Evolutionary conservation across 2,797 vertebrate species (phyloP).

Genomic region (Nannoperca australis): DNA sequence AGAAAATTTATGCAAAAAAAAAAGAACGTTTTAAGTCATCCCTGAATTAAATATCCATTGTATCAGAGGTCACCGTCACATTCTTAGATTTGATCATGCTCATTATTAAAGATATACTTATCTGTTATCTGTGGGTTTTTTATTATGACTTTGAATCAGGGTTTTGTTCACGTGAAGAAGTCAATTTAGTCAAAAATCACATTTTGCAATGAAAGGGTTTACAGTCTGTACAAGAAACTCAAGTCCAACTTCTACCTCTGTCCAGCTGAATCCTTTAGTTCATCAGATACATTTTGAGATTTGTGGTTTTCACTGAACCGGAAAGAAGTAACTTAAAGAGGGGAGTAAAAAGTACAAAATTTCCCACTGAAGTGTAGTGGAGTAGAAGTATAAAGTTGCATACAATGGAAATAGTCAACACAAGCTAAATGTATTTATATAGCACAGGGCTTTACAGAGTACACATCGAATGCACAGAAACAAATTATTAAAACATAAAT

Average conservation of each 20-base stretch:
- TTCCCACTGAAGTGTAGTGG: background rate
- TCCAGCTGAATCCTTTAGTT: too few relatives aligned
- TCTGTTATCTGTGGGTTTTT: conserved; percentile 77
- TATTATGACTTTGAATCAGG: background rate
- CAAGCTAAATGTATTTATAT: too few relatives aligned
- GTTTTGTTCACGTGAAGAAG: background rate
- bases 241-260: too few relatives aligned
- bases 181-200: accelerated
- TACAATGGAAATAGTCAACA: background rate
- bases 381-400: background rate
- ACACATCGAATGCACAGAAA: too few relatives aligned
- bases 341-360: background rate
- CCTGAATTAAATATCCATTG: conserved; percentile 88
- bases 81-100: conserved; percentile 89
- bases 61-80: conserved; percentile 88
- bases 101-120: conserved; percentile 90
- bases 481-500: too few relatives aligned
- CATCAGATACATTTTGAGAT: too few relatives aligned
- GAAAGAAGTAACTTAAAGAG: background rate
- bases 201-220: background rate
- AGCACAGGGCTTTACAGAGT: too few relatives aligned
- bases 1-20: conserved; percentile 85
- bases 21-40: conserved; percentile 81
- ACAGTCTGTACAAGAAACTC: background rate
- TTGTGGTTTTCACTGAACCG: too few relatives aligned